These are phyloP conservation scores for Chlorospingus semifuscus DNA, from an alignment of 2,797 vertebrate species.

Conservation along the genomic window DNA sequence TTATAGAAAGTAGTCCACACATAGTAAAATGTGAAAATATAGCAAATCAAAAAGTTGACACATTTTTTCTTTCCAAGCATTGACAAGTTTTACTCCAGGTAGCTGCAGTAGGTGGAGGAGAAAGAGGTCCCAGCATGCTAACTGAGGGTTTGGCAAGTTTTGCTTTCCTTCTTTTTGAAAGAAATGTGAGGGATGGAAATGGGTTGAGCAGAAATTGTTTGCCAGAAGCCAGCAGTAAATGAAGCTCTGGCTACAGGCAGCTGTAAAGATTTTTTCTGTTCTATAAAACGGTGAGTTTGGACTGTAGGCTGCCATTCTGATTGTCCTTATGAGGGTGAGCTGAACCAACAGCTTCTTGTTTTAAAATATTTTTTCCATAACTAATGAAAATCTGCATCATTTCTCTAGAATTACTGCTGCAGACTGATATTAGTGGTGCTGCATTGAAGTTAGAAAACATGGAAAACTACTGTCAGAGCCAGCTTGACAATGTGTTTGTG, in stretches of 20 bases:
- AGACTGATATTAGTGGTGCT: slow-evolving; percentile 46
- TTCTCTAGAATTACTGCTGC: background rate
- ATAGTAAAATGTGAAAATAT: background rate
- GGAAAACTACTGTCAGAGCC: slow-evolving; percentile 45
- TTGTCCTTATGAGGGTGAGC: background rate
- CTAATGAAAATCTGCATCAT: background rate
- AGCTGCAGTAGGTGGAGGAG: background rate
- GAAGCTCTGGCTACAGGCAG: background rate
- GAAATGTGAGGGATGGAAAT: background rate
- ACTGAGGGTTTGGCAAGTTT: background rate
- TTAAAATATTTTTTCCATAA: slow-evolving; percentile 43
- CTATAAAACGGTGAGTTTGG: background rate
- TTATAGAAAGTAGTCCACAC: background rate
- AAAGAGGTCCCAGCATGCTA: background rate
- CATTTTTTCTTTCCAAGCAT: background rate
- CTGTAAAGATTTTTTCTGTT: background rate
- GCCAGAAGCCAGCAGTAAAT: background rate
- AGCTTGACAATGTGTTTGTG: slow-evolving; percentile 4
- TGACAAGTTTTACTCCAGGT: background rate
- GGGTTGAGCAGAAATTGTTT: background rate
- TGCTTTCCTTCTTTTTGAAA: background rate
- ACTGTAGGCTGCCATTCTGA: background rate
- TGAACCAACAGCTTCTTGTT: slow-evolving; percentile 27
- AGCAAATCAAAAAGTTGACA: background rate
- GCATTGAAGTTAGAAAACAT: slow-evolving; percentile 48